Conservation (phyloP, 2,888 invertebrate genomes). For the Orchesella flavescens region DNA sequence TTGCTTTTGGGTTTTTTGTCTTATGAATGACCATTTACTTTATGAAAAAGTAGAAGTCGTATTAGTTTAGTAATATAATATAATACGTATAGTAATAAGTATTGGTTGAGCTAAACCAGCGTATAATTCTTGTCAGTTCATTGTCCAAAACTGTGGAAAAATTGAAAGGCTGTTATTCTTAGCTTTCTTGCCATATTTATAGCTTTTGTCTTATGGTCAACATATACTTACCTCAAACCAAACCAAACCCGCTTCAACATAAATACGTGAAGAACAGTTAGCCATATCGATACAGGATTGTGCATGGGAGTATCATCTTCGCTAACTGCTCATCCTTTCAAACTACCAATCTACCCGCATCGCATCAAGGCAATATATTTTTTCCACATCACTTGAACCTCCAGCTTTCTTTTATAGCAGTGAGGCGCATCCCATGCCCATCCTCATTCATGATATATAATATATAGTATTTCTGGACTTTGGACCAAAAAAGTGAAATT, state of each 20-base stretch:
- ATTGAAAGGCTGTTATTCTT: not conserved
- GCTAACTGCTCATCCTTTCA: conserved; percentile 41
- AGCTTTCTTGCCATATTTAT: not conserved
- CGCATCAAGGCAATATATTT: conserved; percentile 37
- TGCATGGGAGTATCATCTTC: conserved; percentile 6
- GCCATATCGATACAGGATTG: not conserved
- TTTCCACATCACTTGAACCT: conserved; percentile 54
- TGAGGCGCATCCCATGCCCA: not conserved
- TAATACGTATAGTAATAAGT: not conserved
- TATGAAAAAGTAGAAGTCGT: conserved; percentile 5
- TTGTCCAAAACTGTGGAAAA: conserved; percentile 18
- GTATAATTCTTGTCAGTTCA: conserved; percentile 45
- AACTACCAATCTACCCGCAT: conserved; percentile 41
- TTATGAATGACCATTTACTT: conserved; percentile 11
- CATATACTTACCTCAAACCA: not conserved
- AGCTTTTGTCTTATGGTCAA: not conserved
- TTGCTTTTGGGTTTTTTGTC: conserved; percentile 31
- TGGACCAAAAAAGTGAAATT: conserved; percentile 25
- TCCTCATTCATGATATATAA: conserved; percentile 49
- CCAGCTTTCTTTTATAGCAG: conserved; percentile 25
- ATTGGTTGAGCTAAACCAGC: conserved; percentile 22
- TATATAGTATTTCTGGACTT: conserved; percentile 22
- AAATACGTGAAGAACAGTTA: conserved; percentile 13
- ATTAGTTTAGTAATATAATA: not conserved
- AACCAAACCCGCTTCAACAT: conserved; percentile 35